phyloP scores from a whole-genome alignment of 1,140 invertebrate genomes.

The Oryctes rhinoceros region DNA sequence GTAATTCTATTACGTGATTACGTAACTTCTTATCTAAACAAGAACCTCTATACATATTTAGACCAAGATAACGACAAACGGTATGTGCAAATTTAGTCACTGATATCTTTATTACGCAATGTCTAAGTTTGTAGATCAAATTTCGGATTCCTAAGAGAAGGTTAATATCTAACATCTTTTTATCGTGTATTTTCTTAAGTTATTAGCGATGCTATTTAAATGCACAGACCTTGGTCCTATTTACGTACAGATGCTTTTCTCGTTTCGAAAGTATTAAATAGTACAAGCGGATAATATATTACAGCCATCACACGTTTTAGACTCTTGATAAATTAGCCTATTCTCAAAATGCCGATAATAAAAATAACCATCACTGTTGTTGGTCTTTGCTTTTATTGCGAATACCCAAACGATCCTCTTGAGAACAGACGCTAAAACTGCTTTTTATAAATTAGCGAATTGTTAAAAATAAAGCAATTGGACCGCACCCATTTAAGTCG shows the following conservation, averaged over 20 bases:
- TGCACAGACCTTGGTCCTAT: not conserved
- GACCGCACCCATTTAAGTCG: not conserved
- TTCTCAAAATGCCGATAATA: not conserved
- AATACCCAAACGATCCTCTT: not conserved
- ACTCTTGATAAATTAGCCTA: not conserved
- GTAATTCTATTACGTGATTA: too few species aligned
- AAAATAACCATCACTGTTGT: not conserved
- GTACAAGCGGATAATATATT: not conserved
- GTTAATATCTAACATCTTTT: not conserved
- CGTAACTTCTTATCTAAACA: too few species aligned
- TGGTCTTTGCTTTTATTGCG: not conserved
- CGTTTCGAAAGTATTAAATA: slow-evolving; percentile 1
- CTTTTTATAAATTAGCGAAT: not conserved
- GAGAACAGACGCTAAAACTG: not conserved
- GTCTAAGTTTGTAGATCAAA: not conserved
- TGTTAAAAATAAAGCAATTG: not conserved
- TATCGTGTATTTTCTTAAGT: not conserved
- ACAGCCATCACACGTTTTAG: not conserved
- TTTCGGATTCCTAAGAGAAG: not conserved
- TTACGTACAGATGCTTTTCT: not conserved
- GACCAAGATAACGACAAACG: too few species aligned
- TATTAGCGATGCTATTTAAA: not conserved
- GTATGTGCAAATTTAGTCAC: too few species aligned
- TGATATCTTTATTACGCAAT: too few species aligned
- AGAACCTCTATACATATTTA: too few species aligned